Conservation (phyloP, 2,888 invertebrate genomes). For the Trissoscelio sp. region DNA sequence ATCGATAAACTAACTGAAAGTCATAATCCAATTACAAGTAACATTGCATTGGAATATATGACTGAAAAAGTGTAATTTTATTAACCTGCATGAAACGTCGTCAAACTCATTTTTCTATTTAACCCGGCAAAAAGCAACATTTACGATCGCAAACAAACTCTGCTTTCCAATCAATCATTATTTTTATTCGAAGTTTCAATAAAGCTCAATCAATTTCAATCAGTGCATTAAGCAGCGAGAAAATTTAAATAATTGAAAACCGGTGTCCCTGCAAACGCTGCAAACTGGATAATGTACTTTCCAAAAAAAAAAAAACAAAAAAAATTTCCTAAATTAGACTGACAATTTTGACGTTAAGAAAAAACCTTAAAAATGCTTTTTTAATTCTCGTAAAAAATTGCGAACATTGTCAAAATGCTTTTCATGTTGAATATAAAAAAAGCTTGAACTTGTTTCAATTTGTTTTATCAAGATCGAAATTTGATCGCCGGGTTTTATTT, state of each 20-base stretch:
- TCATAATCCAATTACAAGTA: neutral
- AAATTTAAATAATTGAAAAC: neutral
- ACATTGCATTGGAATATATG: neutral
- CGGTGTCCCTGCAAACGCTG: no score
- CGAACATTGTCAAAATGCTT: no score
- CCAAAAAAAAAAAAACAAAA: no score
- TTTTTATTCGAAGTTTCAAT: constrained; percentile 1
- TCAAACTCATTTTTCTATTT: neutral
- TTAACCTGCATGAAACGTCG: neutral
- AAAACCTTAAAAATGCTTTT: no score
- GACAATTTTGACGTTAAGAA: no score
- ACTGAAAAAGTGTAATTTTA: neutral
- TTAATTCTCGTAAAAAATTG: no score
- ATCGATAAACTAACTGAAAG: no score
- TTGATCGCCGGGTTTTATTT: constrained; percentile 2
- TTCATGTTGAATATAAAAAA: no score
- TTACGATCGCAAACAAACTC: neutral
- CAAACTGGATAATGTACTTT: no score
- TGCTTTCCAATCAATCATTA: neutral
- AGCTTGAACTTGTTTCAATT: no score
- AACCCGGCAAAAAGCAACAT: neutral
- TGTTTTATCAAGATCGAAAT: no score
- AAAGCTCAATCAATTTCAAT: neutral
- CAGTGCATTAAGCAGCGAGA: neutral
- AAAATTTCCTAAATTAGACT: no score